phyloP scores from a whole-genome alignment of 2,113 vertebrate species.

The Notechis scutatus region DNA sequence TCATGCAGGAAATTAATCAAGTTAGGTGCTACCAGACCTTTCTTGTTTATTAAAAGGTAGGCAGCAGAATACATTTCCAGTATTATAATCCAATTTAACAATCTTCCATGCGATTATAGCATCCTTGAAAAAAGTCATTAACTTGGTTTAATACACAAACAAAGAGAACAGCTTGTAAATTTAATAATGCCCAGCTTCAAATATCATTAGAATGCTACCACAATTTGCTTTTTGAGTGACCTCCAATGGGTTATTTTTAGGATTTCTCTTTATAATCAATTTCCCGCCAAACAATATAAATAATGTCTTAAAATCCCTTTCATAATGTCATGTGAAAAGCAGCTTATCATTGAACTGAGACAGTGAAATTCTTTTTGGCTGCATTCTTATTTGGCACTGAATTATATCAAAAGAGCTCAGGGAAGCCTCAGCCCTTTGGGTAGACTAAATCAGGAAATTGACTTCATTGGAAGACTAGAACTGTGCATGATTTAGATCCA shows the following conservation, averaged over 20 bases:
- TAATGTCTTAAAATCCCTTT: neutral
- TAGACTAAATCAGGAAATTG: neutral
- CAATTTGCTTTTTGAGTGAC: neutral
- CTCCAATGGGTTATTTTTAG: neutral
- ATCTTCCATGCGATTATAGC: neutral
- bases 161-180: conserved; percentile 5
- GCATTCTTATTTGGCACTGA: neutral
- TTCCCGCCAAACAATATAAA: neutral
- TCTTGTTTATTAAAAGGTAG: conserved; percentile 17
- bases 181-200: neutral
- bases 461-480: neutral
- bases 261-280: neutral
- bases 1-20: conserved; percentile 14
- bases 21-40: conserved; percentile 16
- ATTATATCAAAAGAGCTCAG: neutral
- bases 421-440: neutral
- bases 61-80: conserved; percentile 4
- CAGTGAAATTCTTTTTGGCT: neutral
- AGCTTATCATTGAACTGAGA: neutral
- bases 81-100: conserved; percentile 9
- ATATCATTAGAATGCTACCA: neutral
- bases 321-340: neutral
- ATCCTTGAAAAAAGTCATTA: neutral
- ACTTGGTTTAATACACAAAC: neutral
- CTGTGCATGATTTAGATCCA: neutral